Conservation (phyloP, 2,888 invertebrate genomes). For the Augochlorella aurata region DNA sequence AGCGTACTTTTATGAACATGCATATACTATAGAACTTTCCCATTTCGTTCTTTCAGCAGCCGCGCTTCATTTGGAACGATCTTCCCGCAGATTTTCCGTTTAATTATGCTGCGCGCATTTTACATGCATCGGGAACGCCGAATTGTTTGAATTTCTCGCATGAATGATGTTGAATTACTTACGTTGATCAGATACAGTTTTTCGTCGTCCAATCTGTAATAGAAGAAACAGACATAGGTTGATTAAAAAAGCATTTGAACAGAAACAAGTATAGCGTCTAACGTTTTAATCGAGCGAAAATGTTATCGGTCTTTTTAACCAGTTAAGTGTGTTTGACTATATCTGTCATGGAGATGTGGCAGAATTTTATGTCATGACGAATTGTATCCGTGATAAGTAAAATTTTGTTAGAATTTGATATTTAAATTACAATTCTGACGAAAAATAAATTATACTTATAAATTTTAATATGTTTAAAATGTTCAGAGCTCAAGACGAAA, state of each 20-base stretch:
- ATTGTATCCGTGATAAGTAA: too few relatives aligned
- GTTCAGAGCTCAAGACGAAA: too few relatives aligned
- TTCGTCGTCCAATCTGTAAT: slow-evolving; percentile 90
- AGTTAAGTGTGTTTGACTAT: too few relatives aligned
- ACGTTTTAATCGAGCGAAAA: not conserved
- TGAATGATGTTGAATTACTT: slow-evolving; percentile 83
- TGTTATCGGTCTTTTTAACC: too few relatives aligned
- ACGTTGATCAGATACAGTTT: slow-evolving; percentile 95
- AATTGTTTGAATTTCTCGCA: not conserved
- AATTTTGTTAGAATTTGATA: too few relatives aligned
- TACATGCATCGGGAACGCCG: not conserved
- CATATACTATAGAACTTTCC: not conserved
- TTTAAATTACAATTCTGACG: too few relatives aligned
- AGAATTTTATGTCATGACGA: too few relatives aligned
- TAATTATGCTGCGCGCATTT: not conserved
- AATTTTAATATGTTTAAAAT: too few relatives aligned
- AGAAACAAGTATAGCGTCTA: not conserved
- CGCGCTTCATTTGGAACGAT: not conserved
- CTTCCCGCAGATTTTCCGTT: not conserved
- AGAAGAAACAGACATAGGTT: slow-evolving; percentile 63
- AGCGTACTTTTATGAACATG: not conserved
- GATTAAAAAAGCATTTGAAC: not conserved
- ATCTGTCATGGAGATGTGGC: too few relatives aligned
- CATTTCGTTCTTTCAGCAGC: not conserved
- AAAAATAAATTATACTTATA: too few relatives aligned